A percentile compares a stretch with the other conserved stretches of the same genome.
phyloP scores from a whole-genome alignment of 2,888 invertebrate species.

The Argyra leucocephala region DNA sequence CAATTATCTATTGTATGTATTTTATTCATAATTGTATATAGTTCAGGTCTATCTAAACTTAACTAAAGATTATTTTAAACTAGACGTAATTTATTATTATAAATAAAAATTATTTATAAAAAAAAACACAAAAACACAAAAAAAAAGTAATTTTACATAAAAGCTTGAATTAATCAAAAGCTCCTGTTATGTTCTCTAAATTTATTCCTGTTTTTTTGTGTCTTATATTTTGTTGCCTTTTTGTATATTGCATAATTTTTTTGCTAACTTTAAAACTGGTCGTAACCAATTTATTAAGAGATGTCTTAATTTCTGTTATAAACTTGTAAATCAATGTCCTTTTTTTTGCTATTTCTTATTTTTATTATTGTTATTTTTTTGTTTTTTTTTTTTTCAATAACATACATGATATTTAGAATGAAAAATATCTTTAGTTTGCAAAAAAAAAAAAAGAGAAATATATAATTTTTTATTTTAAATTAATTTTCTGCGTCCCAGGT shows the following conservation, averaged over 20 bases:
- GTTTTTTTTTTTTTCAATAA: background rate
- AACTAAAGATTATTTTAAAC: too few relatives aligned
- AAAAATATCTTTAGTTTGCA: too few relatives aligned
- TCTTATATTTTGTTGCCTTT: too few relatives aligned
- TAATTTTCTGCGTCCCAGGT: constrained; percentile 3
- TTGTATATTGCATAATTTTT: too few relatives aligned
- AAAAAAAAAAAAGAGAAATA: too few relatives aligned
- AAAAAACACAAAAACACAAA: background rate
- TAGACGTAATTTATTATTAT: too few relatives aligned
- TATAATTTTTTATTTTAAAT: background rate
- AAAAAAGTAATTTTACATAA: background rate
- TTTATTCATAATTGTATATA: too few relatives aligned
- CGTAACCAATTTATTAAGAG: background rate
- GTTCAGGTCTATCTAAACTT: too few relatives aligned
- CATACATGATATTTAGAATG: background rate
- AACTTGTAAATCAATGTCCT: constrained; percentile 4
- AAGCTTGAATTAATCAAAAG: background rate
- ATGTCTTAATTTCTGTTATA: constrained; percentile 3
- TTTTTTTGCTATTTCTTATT: background rate
- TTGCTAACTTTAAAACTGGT: too few relatives aligned
- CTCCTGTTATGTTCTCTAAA: background rate
- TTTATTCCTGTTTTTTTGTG: background rate
- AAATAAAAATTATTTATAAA: too few relatives aligned
- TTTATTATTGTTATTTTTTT: too few relatives aligned
- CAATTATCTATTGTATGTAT: too few relatives aligned